Evolutionary conservation across 2,888 invertebrate genomes (phyloP).

Genomic region (Mesoligia furuncula): DNA sequence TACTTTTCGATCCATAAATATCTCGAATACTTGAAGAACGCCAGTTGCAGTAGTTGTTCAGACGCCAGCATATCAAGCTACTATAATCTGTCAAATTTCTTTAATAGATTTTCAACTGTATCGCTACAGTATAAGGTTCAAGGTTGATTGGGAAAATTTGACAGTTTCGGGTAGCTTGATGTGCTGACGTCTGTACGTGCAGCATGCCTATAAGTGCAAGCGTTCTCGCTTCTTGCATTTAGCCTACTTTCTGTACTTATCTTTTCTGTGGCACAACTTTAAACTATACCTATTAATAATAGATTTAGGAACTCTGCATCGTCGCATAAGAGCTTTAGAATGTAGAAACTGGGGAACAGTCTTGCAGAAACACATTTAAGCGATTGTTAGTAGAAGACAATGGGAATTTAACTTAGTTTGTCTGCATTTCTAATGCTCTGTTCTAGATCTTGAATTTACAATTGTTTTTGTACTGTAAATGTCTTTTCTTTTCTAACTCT

Average conservation of each 20-base stretch:
- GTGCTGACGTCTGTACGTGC: no score
- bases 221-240: neutral
- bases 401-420: constrained; percentile 7
- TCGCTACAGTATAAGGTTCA: no score
- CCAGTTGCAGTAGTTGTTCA: neutral
- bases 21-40: neutral
- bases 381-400: constrained; percentile 40
- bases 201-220: neutral
- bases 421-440: constrained; percentile 16
- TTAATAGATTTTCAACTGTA: no score
- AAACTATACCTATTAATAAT: constrained; percentile 14
- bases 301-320: neutral
- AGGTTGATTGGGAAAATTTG: no score
- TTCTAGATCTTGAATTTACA: neutral
- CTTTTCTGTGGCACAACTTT: neutral
- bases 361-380: constrained; percentile 35
- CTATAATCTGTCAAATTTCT: no score
- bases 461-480: constrained; percentile 12
- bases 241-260: neutral
- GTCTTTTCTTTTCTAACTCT: constrained; percentile 1
- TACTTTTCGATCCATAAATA: neutral
- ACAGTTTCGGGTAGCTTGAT: no score
- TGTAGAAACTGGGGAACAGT: constrained; percentile 24
- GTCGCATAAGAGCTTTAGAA: constrained; percentile 19
- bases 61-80: no score